These are phyloP conservation scores for Hymenopus coronatus DNA, from an alignment of 2,888 invertebrate species.

Conservation along the genomic window DNA sequence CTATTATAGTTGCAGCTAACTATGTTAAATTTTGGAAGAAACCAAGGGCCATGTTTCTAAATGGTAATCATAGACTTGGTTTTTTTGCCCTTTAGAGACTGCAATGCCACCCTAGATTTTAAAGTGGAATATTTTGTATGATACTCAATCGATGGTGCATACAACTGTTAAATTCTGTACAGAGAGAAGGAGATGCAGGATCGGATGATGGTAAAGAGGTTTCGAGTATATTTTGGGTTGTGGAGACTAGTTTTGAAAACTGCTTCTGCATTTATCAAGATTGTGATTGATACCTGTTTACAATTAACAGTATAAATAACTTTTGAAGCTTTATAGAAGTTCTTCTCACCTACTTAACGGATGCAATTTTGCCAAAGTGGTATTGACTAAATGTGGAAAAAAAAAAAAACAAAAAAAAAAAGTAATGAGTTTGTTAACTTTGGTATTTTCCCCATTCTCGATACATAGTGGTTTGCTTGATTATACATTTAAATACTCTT, in stretches of 20 bases:
- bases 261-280: slow-evolving; percentile 38
- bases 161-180: slow-evolving; percentile 37
- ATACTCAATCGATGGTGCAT: slow-evolving; percentile 39
- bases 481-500: slow-evolving; percentile 38
- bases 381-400: slow-evolving; percentile 35
- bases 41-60: slow-evolving; percentile 27
- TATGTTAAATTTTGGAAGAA: slow-evolving; percentile 34
- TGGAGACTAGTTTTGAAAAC: slow-evolving; percentile 38
- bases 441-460: slow-evolving; percentile 36
- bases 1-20: slow-evolving; percentile 36
- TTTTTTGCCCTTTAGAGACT: slow-evolving; percentile 35
- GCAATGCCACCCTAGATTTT: slow-evolving; percentile 32
- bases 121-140: slow-evolving; percentile 37
- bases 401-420: not conserved
- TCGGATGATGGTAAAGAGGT: slow-evolving; percentile 32
- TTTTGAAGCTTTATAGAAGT: slow-evolving; percentile 38
- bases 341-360: slow-evolving; percentile 35
- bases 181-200: slow-evolving; percentile 35
- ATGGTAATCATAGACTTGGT: slow-evolving; percentile 29
- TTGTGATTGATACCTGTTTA: slow-evolving; percentile 38
- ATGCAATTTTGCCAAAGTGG: slow-evolving; percentile 36
- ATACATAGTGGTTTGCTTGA: slow-evolving; percentile 37
- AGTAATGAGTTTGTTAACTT: slow-evolving; percentile 35
- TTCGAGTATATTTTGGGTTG: slow-evolving; percentile 37
- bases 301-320: slow-evolving; percentile 36